Conservation (phyloP, 2,888 invertebrate genomes). For the Leucoma salicis region DNA sequence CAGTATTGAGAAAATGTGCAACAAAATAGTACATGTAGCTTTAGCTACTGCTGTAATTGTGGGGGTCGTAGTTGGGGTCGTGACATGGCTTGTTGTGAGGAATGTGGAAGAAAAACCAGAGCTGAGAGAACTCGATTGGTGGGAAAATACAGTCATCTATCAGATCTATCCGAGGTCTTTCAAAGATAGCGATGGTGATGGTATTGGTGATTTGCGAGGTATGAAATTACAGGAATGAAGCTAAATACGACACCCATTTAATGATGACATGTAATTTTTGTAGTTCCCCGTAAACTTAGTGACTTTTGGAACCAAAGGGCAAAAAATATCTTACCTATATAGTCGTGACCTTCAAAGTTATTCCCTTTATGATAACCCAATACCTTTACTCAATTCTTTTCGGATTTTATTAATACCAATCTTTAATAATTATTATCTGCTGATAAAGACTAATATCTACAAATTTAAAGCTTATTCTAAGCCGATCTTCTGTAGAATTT, state of each 20-base stretch:
- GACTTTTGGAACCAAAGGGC: too few relatives aligned
- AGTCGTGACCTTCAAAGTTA: too few relatives aligned
- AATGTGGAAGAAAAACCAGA: neutral
- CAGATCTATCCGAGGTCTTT: slow-evolving; percentile 4
- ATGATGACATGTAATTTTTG: too few relatives aligned
- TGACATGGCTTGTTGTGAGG: slow-evolving; percentile 45
- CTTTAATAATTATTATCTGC: too few relatives aligned
- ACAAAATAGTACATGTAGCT: slow-evolving; percentile 1
- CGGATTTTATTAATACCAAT: too few relatives aligned
- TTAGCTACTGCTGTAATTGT: slow-evolving; percentile 29
- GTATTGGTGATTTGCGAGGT: slow-evolving; percentile 1
- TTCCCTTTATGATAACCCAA: too few relatives aligned
- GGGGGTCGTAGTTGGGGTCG: slow-evolving; percentile 35
- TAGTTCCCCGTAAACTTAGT: too few relatives aligned
- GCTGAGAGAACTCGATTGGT: slow-evolving; percentile 1
- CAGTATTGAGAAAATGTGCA: neutral
- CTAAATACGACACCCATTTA: too few relatives aligned
- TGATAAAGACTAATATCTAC: too few relatives aligned
- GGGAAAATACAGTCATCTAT: slow-evolving; percentile 6
- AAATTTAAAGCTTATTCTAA: too few relatives aligned
- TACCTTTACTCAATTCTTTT: too few relatives aligned
- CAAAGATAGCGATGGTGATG: slow-evolving; percentile 6
- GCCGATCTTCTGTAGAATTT: neutral
- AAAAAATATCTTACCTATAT: too few relatives aligned
- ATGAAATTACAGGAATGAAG: neutral